Percentiles rank a stretch among this genome's conserved stretches.
phyloP scores from a whole-genome alignment of 2,113 vertebrate genomes.

The Sphyrna mokarran region DNA sequence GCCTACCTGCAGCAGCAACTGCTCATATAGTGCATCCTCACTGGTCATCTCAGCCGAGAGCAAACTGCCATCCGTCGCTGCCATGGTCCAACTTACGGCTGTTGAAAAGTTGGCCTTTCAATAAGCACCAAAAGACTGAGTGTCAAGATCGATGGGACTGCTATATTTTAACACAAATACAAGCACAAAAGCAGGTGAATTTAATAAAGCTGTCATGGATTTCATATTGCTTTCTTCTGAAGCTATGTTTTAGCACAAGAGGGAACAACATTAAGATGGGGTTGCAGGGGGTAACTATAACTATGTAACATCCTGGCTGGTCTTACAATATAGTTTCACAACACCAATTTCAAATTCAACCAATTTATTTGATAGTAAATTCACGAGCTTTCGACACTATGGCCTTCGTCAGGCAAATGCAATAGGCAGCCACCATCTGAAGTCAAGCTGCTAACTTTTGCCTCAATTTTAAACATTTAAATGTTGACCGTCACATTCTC shows the following conservation, averaged over 20 bases:
- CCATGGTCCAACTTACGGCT: background rate
- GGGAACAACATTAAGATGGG: background rate
- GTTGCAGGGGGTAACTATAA: background rate
- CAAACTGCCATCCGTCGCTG: constrained; percentile 41
- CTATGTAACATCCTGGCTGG: background rate
- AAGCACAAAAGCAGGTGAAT: background rate
- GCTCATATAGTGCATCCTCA: constrained; percentile 41
- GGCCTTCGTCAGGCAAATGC: too few species aligned
- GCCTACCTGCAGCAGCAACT: constrained; percentile 44
- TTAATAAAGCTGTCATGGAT: background rate
- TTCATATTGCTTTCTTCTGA: background rate
- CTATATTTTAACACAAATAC: background rate
- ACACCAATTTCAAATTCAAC: too few species aligned
- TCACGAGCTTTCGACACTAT: too few species aligned
- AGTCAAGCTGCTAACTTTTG: background rate
- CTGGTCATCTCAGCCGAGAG: constrained; percentile 42
- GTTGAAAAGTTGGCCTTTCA: background rate
- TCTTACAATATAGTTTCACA: too few species aligned
- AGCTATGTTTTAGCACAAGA: background rate
- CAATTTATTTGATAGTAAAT: too few species aligned
- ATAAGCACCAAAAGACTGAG: background rate
- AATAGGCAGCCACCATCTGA: background rate
- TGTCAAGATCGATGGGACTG: background rate
- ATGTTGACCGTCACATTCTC: background rate
- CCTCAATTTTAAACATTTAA: background rate